Evolutionary conservation across 1,140 invertebrate species (phyloP).

Genomic region (Drosophila parvula): DNA sequence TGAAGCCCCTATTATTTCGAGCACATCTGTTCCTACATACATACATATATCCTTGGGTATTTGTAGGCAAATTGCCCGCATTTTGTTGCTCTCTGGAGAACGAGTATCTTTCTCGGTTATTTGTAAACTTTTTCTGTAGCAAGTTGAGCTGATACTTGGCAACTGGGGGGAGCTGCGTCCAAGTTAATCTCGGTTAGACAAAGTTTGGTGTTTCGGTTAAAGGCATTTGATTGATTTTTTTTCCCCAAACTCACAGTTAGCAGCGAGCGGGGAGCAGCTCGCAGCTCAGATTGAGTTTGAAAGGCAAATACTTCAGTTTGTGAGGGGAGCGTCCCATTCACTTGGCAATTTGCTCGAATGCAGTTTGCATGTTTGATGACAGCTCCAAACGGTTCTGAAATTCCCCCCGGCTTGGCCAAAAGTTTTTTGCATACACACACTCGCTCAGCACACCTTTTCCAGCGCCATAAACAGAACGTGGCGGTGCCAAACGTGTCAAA

Average conservation of each 20-base stretch:
- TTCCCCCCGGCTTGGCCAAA: constrained; percentile 10
- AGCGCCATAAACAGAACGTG: constrained; percentile 48
- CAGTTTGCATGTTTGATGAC: constrained; percentile 64
- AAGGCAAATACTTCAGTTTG: constrained; percentile 38
- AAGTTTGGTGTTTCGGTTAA: constrained; percentile 43
- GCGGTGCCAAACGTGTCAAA: constrained; percentile 69
- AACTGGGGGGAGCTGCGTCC: background rate
- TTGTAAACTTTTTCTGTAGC: constrained; percentile 45
- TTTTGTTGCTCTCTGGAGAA: constrained; percentile 51
- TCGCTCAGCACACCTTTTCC: constrained; percentile 22
- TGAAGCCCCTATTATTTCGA: background rate
- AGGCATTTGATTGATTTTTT: constrained; percentile 50
- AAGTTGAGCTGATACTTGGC: constrained; percentile 15
- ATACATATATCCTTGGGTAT: constrained; percentile 21
- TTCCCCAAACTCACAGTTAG: background rate
- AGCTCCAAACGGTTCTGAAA: constrained; percentile 35
- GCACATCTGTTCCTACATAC: constrained; percentile 10
- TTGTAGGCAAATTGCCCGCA: constrained; percentile 53
- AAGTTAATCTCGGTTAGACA: constrained; percentile 49
- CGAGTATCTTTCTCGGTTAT: constrained; percentile 45
- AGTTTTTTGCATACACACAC: constrained; percentile 30
- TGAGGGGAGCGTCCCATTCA: constrained; percentile 23
- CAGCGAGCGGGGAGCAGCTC: background rate
- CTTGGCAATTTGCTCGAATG: constrained; percentile 55
- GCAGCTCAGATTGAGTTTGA: constrained; percentile 31